A percentile compares a stretch with the other conserved stretches of the same genome.
phyloP scores from a whole-genome alignment of 2,113 vertebrate species.

The Taurulus bubalis region DNA sequence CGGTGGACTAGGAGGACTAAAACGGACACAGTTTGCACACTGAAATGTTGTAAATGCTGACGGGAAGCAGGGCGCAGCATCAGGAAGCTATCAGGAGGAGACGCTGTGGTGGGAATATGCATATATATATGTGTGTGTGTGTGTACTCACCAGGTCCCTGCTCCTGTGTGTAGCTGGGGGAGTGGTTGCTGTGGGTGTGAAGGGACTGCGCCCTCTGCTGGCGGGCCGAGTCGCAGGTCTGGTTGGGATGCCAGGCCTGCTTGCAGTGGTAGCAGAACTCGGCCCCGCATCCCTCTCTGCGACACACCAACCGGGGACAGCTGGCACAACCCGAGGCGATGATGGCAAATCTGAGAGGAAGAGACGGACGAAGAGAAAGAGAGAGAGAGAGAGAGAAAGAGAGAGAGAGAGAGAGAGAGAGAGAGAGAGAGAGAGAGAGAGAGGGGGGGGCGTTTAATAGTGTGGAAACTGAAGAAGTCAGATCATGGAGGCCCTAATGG shows the following conservation, averaged over 20 bases:
- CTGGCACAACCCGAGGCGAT: constrained; percentile 98
- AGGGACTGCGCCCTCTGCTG: constrained; percentile 94
- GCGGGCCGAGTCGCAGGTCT: constrained; percentile 97
- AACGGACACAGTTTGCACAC: not conserved
- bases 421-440: not conserved
- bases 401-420: constrained; percentile 28
- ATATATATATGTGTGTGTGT: not conserved
- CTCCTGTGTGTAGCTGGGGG: constrained; percentile 95
- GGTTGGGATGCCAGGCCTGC: constrained; percentile 99
- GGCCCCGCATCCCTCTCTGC: constrained; percentile 94
- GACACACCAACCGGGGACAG: constrained; percentile 95
- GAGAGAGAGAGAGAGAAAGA: not conserved
- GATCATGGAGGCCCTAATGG: not conserved
- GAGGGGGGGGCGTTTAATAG: not conserved
- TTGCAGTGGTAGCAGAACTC: constrained; percentile 99
- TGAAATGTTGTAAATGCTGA: constrained; percentile 18
- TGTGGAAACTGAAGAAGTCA: too few relatives aligned
- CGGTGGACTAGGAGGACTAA: not conserved
- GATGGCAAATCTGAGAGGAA: constrained; percentile 90
- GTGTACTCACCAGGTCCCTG: constrained; percentile 88
- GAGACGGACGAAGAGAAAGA: not conserved
- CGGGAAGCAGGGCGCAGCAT: constrained; percentile 21
- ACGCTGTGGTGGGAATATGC: constrained; percentile 15
- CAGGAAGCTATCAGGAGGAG: constrained; percentile 11
- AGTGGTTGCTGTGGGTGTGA: constrained; percentile 93